A percentile compares a stretch with the other conserved stretches of the same genome.
phyloP scores from a whole-genome alignment of 2,113 vertebrate species.

The Athene cunicularia region DNA sequence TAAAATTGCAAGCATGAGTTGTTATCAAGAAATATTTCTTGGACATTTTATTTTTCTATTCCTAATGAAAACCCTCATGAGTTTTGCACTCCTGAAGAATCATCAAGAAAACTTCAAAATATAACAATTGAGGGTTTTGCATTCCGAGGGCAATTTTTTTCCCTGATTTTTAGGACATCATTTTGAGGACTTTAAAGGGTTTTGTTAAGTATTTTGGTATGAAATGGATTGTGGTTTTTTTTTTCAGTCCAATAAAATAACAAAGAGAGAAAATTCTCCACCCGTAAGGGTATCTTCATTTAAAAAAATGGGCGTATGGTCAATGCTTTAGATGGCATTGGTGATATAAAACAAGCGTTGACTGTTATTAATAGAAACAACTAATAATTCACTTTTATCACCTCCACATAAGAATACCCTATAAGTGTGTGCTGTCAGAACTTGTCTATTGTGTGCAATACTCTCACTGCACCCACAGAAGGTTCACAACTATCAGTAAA shows the following conservation, averaged over 20 bases:
- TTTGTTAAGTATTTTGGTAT: neutral
- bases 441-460: neutral
- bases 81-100: neutral
- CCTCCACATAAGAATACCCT: neutral
- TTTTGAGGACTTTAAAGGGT: neutral
- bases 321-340: neutral
- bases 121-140: neutral
- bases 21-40: neutral
- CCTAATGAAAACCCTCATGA: neutral
- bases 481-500: neutral
- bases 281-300: neutral
- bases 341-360: neutral
- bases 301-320: neutral
- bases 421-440: neutral
- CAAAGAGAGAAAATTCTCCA: neutral
- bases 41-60: neutral
- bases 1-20: neutral
- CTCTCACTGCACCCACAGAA: neutral
- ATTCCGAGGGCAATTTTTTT: neutral
- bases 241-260: neutral
- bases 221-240: neutral
- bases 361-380: neutral
- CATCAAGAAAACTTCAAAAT: neutral
- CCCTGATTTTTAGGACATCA: neutral
- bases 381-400: neutral